Percentiles rank a stretch among this genome's conserved stretches.
These are phyloP conservation scores for Automeris io DNA, from an alignment of 2,888 invertebrate genomes.

Conservation along the genomic window DNA sequence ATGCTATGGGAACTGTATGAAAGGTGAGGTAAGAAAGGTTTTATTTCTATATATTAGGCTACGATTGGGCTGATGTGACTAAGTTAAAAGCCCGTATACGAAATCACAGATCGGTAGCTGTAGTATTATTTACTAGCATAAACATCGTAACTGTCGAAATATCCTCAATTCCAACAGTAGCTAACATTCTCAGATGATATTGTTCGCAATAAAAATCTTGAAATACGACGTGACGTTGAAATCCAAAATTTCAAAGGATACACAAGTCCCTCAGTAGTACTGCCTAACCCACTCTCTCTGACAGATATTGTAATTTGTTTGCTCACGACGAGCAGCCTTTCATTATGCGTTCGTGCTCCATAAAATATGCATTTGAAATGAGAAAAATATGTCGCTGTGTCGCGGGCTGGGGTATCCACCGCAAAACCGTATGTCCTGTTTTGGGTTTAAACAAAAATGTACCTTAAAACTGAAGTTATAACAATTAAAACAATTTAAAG, in stretches of 20 bases:
- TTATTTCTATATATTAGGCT: too few species aligned
- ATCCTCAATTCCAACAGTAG: too few species aligned
- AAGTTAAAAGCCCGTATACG: too few species aligned
- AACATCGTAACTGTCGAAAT: too few species aligned
- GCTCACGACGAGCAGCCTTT: constrained; percentile 55
- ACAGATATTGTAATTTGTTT: constrained; percentile 61
- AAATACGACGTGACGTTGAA: neutral
- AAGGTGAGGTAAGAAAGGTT: too few species aligned
- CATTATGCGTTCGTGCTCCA: constrained; percentile 64
- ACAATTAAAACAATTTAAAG: constrained; percentile 19
- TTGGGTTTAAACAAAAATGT: constrained; percentile 12
- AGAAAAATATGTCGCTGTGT: constrained; percentile 71
- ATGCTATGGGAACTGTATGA: too few species aligned
- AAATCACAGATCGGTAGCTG: too few species aligned
- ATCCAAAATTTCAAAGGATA: neutral
- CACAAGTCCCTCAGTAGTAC: neutral
- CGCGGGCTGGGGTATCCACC: constrained; percentile 25
- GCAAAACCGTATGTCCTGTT: constrained; percentile 17
- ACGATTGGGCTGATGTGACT: too few species aligned
- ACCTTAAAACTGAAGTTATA: constrained; percentile 17
- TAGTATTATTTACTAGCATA: too few species aligned
- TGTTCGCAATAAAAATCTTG: too few species aligned
- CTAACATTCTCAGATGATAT: too few species aligned
- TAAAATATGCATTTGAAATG: constrained; percentile 74
- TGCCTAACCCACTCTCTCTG: constrained; percentile 9